These are phyloP conservation scores for Nomada lathburiana DNA, from an alignment of 2,888 invertebrate genomes.

Conservation along the genomic window DNA sequence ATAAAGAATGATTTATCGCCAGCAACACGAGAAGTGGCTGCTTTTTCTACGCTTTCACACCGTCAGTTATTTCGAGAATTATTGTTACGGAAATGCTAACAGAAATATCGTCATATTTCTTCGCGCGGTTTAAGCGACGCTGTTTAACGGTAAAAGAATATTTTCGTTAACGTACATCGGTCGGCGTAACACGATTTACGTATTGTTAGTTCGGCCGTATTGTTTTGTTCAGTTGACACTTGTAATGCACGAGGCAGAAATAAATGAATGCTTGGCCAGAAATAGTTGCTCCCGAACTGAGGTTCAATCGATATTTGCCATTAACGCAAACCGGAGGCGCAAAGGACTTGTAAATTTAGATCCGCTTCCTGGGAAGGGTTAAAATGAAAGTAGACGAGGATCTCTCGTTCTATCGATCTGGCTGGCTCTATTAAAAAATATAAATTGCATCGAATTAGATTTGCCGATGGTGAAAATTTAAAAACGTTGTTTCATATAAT, in stretches of 20 bases:
- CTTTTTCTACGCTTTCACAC: constrained; percentile 24
- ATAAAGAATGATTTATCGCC: constrained; percentile 54
- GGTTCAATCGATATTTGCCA: constrained; percentile 33
- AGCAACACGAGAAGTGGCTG: constrained; percentile 23
- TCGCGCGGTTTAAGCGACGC: background rate
- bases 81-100: constrained; percentile 30
- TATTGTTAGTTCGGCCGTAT: background rate
- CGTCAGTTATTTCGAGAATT: constrained; percentile 43
- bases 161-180: background rate
- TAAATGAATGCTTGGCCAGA: background rate
- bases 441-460: background rate
- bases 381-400: constrained; percentile 27
- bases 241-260: background rate
- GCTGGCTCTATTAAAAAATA: background rate
- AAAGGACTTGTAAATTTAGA: constrained; percentile 25
- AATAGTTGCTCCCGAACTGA: background rate
- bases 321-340: background rate
- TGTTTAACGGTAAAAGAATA: background rate
- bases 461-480: too few species aligned
- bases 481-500: too few species aligned
- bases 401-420: background rate
- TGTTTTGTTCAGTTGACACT: background rate
- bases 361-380: constrained; percentile 8
- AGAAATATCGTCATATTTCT: constrained; percentile 11
- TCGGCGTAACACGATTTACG: background rate